These are phyloP conservation scores for Polydrusus cervinus DNA, from an alignment of 2,888 invertebrate species.

Conservation along the genomic window DNA sequence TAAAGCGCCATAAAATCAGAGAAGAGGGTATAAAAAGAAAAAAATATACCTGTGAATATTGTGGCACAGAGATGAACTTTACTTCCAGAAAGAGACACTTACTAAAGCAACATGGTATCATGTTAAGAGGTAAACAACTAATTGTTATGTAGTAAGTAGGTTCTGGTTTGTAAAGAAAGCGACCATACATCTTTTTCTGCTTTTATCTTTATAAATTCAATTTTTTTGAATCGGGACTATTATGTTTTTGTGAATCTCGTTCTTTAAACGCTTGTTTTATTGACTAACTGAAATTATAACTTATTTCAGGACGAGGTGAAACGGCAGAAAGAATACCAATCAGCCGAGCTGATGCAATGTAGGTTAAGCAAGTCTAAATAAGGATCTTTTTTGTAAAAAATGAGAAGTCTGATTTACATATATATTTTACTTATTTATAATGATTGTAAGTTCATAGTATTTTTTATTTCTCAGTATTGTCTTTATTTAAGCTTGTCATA, in stretches of 20 bases:
- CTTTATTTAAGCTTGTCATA: neutral
- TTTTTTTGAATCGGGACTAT: no score
- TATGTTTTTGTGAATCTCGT: no score
- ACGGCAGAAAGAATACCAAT: slow-evolving; percentile 50
- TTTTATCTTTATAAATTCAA: no score
- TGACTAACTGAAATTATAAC: neutral
- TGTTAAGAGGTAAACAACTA: slow-evolving; percentile 46
- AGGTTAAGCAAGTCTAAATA: neutral
- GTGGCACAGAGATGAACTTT: slow-evolving; percentile 53
- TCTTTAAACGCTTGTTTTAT: no score
- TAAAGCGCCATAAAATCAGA: slow-evolving; percentile 51
- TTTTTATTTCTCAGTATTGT: slow-evolving; percentile 22
- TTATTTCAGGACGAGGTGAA: slow-evolving; percentile 48
- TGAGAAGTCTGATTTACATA: slow-evolving; percentile 20
- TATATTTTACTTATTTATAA: neutral
- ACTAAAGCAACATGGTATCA: slow-evolving; percentile 52
- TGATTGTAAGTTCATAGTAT: neutral
- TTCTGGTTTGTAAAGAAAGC: no score
- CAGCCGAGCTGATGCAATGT: slow-evolving; percentile 46
- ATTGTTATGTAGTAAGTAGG: neutral
- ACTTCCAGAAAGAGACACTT: slow-evolving; percentile 53
- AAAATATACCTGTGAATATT: slow-evolving; percentile 54
- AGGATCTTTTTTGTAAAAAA: slow-evolving; percentile 11
- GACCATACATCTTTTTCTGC: no score
- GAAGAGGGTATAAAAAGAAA: slow-evolving; percentile 51